phyloP scores from a whole-genome alignment of 2,888 invertebrate genomes.

The Drosophila colorata region DNA sequence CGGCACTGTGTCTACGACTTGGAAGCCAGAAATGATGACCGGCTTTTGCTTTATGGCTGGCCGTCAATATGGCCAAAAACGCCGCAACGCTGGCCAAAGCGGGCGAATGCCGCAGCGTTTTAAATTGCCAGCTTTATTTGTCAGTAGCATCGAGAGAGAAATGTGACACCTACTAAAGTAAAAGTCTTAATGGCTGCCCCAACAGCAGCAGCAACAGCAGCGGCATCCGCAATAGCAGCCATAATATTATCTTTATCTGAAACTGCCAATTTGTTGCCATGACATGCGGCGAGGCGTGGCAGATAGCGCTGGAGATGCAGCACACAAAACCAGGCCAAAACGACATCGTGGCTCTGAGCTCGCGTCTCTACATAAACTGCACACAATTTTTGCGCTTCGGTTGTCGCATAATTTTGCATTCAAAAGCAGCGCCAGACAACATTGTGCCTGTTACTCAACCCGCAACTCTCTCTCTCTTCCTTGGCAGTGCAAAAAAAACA shows the following conservation, averaged over 20 bases:
- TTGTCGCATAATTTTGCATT: constrained; percentile 77
- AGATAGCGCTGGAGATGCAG: constrained; percentile 43
- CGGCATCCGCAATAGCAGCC: constrained; percentile 41
- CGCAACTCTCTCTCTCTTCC: not conserved
- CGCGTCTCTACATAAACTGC: not conserved
- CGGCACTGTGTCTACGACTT: constrained; percentile 19
- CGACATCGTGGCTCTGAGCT: constrained; percentile 5
- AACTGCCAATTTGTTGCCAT: constrained; percentile 76
- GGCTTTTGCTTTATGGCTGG: constrained; percentile 53
- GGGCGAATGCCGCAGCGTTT: constrained; percentile 35
- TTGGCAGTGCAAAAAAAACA: constrained; percentile 18
- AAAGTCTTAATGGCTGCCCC: constrained; percentile 59
- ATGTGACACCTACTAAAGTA: constrained; percentile 79
- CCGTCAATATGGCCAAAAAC: constrained; percentile 24
- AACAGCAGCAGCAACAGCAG: constrained; percentile 27
- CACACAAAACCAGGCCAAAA: constrained; percentile 14
- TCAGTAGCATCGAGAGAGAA: constrained; percentile 49
- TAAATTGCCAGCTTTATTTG: constrained; percentile 71
- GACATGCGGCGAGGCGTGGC: constrained; percentile 51
- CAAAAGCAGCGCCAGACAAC: constrained; percentile 39
- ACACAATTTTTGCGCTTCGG: constrained; percentile 40
- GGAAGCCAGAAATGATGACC: constrained; percentile 37
- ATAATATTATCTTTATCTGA: constrained; percentile 79
- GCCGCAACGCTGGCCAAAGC: constrained; percentile 29
- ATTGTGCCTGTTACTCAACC: not conserved